Base-by-base conservation (phyloP, 2,113 vertebrate genomes). In the Erinaceus europaeus region DNA sequence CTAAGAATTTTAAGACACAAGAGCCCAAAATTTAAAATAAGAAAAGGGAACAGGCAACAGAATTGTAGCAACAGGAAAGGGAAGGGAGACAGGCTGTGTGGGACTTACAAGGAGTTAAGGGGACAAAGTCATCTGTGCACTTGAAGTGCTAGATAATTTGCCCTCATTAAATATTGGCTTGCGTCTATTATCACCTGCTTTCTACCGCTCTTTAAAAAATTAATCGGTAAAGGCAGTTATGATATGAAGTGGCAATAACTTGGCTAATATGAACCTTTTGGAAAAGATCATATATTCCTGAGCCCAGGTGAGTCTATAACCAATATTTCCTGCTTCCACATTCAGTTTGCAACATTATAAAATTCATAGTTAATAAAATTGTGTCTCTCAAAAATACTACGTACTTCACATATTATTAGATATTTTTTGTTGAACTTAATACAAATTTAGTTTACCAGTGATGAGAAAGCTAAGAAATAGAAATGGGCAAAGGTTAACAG, bases 381-480 rank as follows among this genome's bases (percentile, higher is more conserved):
- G 1, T 69, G 36, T 9, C 65, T 88, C 80, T 71, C 52, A 65
- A 69, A 75, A 85, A 32, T 9, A 77, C 17, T 46, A 25, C n/a
- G n/a, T 1, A 6, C 36, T 78, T 81, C 40, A 59, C 9, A 84
- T 52, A 64, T 15, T 57, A 36, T 50, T 55, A 67, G 3, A 18
- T 21, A 77, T 32, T 36, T 69, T 32, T 62, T 78, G 6, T 38
- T 86, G 72, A 67, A 73, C 15, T 32, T 59, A 29, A 72, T 17
- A 88, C 84, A 75, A 92, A 34, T 52, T 57, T 44, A 34, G 42
- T 84, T 53, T 4, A 52, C 52, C 69, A 93, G 69, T 73, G 21
- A 78, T 77, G 38, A 77, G 36, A 77, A 77, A 73, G 29, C 10
- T 55, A 67, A 86, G 53, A 90, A 59, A 65, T 32, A 68, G 34